phyloP scores from a whole-genome alignment of 2,113 vertebrate species.

The Heterocephalus glaber region DNA sequence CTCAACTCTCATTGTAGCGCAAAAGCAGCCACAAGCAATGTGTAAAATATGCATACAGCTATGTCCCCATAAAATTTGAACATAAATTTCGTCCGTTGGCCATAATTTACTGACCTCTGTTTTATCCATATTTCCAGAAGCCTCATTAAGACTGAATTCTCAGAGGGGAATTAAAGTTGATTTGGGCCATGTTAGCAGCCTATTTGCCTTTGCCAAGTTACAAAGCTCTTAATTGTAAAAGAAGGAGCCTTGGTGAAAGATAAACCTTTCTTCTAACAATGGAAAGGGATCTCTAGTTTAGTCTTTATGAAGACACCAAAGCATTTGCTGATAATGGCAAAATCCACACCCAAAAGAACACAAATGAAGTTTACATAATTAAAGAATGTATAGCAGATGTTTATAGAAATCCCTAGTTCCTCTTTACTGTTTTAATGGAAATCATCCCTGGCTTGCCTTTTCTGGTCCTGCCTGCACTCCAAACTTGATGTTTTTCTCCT shows the following conservation, averaged over 20 bases:
- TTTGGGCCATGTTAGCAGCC: neutral
- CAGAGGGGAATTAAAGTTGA: neutral
- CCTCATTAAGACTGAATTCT: constrained; percentile 39
- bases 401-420: neutral
- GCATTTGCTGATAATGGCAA: neutral
- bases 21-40: neutral
- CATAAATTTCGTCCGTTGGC: neutral
- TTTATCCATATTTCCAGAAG: constrained; percentile 9
- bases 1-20: neutral
- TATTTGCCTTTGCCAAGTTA: neutral
- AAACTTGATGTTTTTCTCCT: neutral
- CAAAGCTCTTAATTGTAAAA: neutral
- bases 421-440: neutral
- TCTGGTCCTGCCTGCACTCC: neutral
- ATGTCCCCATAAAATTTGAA: constrained; percentile 5
- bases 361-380: neutral
- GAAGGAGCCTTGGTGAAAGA: neutral
- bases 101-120: neutral
- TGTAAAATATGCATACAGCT: neutral
- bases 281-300: neutral
- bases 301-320: neutral
- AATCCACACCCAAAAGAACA: neutral
- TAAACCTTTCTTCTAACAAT: neutral
- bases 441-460: neutral
- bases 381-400: neutral